Evolutionary conservation across 2,888 invertebrate species (phyloP).

Genomic region (Pollenia amentaria): DNA sequence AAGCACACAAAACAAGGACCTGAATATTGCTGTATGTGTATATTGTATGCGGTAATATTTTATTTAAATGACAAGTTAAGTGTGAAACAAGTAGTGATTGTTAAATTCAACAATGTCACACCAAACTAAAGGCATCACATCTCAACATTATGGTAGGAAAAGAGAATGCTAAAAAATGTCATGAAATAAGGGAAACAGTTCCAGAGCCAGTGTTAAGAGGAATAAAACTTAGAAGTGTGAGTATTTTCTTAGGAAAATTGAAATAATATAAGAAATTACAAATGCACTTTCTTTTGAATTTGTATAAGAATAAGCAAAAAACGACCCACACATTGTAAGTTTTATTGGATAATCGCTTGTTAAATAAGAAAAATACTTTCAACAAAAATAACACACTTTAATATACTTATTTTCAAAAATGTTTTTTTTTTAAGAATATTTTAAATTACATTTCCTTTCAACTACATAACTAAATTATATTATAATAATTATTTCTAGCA

Average conservation of each 20-base stretch:
- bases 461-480: no score
- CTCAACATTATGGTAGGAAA: conserved; percentile 32
- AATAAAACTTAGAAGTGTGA: conserved; percentile 37
- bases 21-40: conserved; percentile 29
- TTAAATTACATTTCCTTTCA: no score
- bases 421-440: no score
- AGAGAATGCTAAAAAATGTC: conserved; percentile 36
- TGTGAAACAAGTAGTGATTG: conserved; percentile 84
- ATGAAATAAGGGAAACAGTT: neutral
- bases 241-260: conserved; percentile 63
- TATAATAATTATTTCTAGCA: no score
- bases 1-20: neutral
- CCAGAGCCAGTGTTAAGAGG: neutral
- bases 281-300: conserved; percentile 21
- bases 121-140: conserved; percentile 72
- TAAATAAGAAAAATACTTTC: conserved; percentile 70
- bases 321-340: conserved; percentile 33
- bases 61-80: conserved; percentile 84
- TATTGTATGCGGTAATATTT: conserved; percentile 79
- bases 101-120: conserved; percentile 82
- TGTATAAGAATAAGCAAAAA: neutral
- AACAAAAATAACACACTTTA: conserved; percentile 52
- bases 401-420: neutral
- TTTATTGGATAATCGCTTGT: conserved; percentile 68
- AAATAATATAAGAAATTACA: conserved; percentile 30